Evolutionary conservation across 2,113 vertebrate genomes (phyloP).

Genomic region (Bambusicola thoracicus): DNA sequence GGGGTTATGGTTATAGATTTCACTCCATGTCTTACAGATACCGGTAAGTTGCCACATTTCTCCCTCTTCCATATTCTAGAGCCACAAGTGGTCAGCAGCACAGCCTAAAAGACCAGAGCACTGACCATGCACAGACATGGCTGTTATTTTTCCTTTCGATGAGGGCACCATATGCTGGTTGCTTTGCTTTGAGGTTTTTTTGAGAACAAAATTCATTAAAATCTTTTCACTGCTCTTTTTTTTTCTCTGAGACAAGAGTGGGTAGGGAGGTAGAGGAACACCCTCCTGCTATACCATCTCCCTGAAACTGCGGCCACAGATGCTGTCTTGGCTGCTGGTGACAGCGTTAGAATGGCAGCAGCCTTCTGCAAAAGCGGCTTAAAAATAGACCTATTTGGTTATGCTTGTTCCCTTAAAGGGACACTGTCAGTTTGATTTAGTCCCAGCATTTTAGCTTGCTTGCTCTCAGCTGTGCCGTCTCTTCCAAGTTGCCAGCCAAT

Average conservation of each 20-base stretch:
- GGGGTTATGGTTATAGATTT: not conserved
- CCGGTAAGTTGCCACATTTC: not conserved
- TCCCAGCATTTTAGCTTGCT: not conserved
- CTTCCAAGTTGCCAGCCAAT: not conserved
- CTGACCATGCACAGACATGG: not conserved
- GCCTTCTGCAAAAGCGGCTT: conserved; percentile 41
- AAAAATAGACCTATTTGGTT: conserved; percentile 54
- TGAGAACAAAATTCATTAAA: conserved; percentile 10
- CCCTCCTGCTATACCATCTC: not conserved
- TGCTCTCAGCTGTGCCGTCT: conserved; percentile 23
- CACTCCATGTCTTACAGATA: not conserved
- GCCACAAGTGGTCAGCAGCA: not conserved
- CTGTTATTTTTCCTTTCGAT: not conserved
- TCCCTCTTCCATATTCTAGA: not conserved
- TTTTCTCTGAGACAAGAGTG: not conserved
- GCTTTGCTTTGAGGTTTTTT: conserved; percentile 2
- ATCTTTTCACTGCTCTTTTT: not conserved
- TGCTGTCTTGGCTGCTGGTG: conserved; percentile 49
- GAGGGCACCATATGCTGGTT: not conserved
- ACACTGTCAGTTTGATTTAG: conserved; percentile 46
- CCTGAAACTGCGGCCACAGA: not conserved
- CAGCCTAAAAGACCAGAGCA: not conserved
- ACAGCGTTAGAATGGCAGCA: conserved; percentile 30
- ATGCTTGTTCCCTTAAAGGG: conserved; percentile 43
- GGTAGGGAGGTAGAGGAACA: not conserved